Percentiles rank a stretch among this genome's conserved stretches.
Conservation (phyloP, 1,140 invertebrate species). For the Drosophila kurseongensis region DNA sequence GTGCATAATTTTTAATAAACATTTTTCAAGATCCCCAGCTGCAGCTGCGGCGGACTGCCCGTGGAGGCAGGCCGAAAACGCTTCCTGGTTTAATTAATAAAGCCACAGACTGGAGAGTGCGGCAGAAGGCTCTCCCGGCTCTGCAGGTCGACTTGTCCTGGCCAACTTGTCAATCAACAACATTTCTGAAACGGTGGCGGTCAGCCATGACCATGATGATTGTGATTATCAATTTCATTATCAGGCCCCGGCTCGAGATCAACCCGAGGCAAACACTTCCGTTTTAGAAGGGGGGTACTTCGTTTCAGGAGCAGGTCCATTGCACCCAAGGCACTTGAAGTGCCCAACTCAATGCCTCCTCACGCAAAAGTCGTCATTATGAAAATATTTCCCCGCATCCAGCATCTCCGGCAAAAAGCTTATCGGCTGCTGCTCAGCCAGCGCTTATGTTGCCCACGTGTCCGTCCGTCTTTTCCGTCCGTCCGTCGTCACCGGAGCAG, state of each 20-base stretch:
- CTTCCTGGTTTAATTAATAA: slow-evolving; percentile 82
- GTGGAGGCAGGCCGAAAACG: slow-evolving; percentile 49
- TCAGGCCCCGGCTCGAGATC: slow-evolving; percentile 29
- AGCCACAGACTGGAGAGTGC: background rate
- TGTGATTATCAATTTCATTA: slow-evolving; percentile 69
- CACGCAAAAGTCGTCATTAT: slow-evolving; percentile 55
- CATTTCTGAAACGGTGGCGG: slow-evolving; percentile 50
- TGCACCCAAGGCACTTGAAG: slow-evolving; percentile 40
- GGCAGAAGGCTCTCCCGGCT: background rate
- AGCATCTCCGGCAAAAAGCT: slow-evolving; percentile 35
- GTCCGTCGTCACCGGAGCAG: slow-evolving; percentile 50
- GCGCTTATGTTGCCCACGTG: slow-evolving; percentile 71
- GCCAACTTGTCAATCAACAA: slow-evolving; percentile 73
- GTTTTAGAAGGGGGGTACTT: slow-evolving; percentile 34
- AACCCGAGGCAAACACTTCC: slow-evolving; percentile 60
- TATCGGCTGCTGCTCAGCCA: slow-evolving; percentile 72
- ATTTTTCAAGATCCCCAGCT: slow-evolving; percentile 72
- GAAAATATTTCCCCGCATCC: slow-evolving; percentile 43
- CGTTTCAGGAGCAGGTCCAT: slow-evolving; percentile 26
- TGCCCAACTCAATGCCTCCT: slow-evolving; percentile 26
- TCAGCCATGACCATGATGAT: slow-evolving; percentile 50
- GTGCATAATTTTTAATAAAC: slow-evolving; percentile 83
- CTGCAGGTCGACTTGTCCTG: slow-evolving; percentile 1
- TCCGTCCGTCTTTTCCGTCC: slow-evolving; percentile 1
- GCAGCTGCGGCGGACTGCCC: slow-evolving; percentile 32